A percentile compares a stretch with the other conserved stretches of the same genome.
Conservation (phyloP, 2,797 vertebrate genomes). For the Microhierax caerulescens region DNA sequence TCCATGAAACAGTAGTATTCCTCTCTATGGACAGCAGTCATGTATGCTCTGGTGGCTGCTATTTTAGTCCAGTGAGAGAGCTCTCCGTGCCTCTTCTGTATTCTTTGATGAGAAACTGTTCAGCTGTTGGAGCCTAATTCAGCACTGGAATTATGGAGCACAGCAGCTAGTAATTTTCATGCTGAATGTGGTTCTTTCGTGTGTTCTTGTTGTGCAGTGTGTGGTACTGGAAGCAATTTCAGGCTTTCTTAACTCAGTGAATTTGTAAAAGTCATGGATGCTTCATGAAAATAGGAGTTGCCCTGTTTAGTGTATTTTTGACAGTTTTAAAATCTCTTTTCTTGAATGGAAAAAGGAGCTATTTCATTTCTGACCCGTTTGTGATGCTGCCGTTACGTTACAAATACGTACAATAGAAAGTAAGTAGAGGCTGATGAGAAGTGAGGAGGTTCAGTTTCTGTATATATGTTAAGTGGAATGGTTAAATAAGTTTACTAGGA, state of each 20-base stretch:
- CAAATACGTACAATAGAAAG: background rate
- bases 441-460: constrained; percentile 1
- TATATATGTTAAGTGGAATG: background rate
- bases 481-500: background rate
- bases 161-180: constrained; percentile 32
- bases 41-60: constrained; percentile 40
- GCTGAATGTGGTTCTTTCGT: constrained; percentile 37
- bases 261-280: constrained; percentile 47
- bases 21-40: constrained; percentile 50
- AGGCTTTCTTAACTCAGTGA: constrained; percentile 51
- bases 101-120: constrained; percentile 9
- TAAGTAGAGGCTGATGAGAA: background rate
- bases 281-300: constrained; percentile 59
- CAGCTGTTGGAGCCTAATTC: constrained; percentile 38
- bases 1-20: background rate
- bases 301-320: constrained; percentile 36
- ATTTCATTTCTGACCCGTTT: constrained; percentile 11
- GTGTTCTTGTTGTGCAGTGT: constrained; percentile 56
- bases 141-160: constrained; percentile 42
- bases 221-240: constrained; percentile 63
- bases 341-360: constrained; percentile 14
- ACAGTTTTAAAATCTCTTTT: background rate
- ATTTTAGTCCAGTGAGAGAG: constrained; percentile 54
- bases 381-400: background rate
- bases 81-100: constrained; percentile 60